Evolutionary conservation across 2,113 vertebrate genomes (phyloP).

Genomic region (Andinoacara biseriatus): DNA sequence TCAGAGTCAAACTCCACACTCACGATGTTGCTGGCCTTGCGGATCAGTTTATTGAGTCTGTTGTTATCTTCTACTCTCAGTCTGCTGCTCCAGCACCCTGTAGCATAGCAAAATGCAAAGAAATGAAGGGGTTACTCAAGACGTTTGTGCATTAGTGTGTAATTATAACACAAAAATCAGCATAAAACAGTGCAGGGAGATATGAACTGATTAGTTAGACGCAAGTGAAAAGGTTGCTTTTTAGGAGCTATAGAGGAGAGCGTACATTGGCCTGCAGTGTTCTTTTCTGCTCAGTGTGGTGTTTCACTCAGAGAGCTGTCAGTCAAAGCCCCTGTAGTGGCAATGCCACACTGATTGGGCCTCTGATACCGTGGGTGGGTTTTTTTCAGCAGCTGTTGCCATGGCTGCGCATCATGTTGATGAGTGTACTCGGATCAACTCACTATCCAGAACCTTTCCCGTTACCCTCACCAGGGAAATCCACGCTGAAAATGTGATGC

Average conservation of each 20-base stretch:
- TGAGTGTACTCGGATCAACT: slow-evolving; percentile 26
- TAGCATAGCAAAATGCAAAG: no score
- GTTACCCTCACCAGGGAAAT: slow-evolving; percentile 15
- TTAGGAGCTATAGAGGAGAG: neutral
- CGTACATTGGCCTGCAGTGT: neutral
- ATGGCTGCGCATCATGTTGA: slow-evolving; percentile 59
- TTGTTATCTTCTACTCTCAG: neutral
- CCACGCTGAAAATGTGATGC: neutral
- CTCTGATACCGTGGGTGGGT: slow-evolving; percentile 31
- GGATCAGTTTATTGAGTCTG: neutral
- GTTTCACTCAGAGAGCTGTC: slow-evolving; percentile 30
- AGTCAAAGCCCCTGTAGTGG: slow-evolving; percentile 31
- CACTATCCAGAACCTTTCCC: slow-evolving; percentile 35
- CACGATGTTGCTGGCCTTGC: neutral
- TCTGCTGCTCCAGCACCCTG: no score
- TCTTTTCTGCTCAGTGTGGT: slow-evolving; percentile 8
- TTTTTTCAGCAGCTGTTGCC: slow-evolving; percentile 64
- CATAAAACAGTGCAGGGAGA: neutral
- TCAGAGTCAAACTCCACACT: neutral
- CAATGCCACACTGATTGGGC: slow-evolving; percentile 43
- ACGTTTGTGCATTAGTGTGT: neutral
- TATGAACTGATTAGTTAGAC: neutral
- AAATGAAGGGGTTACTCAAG: no score
- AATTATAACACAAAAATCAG: neutral
- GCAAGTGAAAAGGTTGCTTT: neutral